These are phyloP conservation scores for Holotrichia oblita DNA, from an alignment of 1,140 invertebrate genomes.

Conservation along the genomic window DNA sequence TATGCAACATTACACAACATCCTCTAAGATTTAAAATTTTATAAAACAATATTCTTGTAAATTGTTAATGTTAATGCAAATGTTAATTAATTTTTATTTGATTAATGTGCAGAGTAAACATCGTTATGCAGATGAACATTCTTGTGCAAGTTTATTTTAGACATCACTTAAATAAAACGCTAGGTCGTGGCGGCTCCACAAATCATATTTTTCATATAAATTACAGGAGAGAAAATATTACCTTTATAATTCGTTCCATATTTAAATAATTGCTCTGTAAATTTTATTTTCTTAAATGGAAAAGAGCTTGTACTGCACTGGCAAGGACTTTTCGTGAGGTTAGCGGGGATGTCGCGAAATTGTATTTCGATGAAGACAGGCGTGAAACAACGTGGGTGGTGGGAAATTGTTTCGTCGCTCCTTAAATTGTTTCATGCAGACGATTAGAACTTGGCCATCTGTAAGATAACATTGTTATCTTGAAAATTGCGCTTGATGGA, in stretches of 20 bases:
- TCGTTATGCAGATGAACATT: too few relatives aligned
- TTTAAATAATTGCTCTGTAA: background rate
- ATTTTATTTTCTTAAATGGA: slow-evolving; percentile 19
- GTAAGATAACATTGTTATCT: slow-evolving; percentile 55
- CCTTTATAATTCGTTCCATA: background rate
- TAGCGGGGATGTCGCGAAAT: slow-evolving; percentile 26
- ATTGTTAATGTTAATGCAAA: too few relatives aligned
- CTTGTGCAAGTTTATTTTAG: too few relatives aligned
- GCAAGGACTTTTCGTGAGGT: background rate
- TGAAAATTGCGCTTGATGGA: slow-evolving; percentile 55
- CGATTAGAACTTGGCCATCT: slow-evolving; percentile 56
- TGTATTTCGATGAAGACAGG: slow-evolving; percentile 53
- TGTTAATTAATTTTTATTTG: too few relatives aligned
- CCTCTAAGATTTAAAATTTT: too few relatives aligned
- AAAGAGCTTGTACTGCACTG: background rate
- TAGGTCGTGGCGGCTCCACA: too few relatives aligned
- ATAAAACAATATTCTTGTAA: too few relatives aligned
- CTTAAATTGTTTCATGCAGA: slow-evolving; percentile 57
- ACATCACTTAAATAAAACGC: too few relatives aligned
- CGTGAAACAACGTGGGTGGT: slow-evolving; percentile 54
- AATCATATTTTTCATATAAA: too few relatives aligned
- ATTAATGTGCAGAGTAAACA: too few relatives aligned
- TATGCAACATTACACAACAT: too few relatives aligned
- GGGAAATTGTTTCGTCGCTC: slow-evolving; percentile 54
- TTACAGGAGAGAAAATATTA: background rate